Evolutionary conservation across 2,113 vertebrate genomes (phyloP).

Genomic region (Brachypteracias leptosomus): DNA sequence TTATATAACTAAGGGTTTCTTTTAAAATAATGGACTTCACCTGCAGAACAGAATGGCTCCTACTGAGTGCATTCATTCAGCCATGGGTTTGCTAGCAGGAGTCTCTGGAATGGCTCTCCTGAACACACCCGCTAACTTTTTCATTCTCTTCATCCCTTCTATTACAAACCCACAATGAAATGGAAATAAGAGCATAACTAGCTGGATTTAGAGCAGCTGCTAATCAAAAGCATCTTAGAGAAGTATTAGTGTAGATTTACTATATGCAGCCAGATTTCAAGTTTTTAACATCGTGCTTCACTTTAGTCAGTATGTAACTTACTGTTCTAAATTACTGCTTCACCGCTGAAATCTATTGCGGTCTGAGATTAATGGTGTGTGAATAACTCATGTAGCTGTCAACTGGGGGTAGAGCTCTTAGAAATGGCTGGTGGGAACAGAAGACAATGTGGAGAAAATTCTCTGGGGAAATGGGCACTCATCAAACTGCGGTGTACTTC

Average conservation of each 20-base stretch:
- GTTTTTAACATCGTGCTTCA: neutral
- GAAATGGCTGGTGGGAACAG: neutral
- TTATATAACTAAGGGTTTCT: neutral
- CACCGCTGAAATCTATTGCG: neutral
- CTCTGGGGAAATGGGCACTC: neutral
- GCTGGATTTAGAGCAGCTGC: neutral
- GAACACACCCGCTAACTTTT: neutral
- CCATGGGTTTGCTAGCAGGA: neutral
- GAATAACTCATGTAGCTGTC: constrained; percentile 38
- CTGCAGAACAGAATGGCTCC: constrained; percentile 12
- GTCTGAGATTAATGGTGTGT: constrained; percentile 38
- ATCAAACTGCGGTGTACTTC: neutral
- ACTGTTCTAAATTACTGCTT: constrained; percentile 37
- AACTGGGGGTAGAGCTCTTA: neutral
- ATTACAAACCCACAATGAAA: neutral
- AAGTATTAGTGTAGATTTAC: neutral
- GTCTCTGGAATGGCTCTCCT: neutral
- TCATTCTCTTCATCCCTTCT: neutral
- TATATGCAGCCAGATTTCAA: neutral
- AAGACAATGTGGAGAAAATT: neutral
- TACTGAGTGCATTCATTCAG: neutral
- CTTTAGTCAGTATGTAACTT: neutral
- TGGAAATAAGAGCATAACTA: neutral
- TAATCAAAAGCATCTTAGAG: neutral
- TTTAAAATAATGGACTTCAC: constrained; percentile 32